Evolutionary conservation across 2,113 vertebrate species (phyloP).

Genomic region (Carlito syrichta): DNA sequence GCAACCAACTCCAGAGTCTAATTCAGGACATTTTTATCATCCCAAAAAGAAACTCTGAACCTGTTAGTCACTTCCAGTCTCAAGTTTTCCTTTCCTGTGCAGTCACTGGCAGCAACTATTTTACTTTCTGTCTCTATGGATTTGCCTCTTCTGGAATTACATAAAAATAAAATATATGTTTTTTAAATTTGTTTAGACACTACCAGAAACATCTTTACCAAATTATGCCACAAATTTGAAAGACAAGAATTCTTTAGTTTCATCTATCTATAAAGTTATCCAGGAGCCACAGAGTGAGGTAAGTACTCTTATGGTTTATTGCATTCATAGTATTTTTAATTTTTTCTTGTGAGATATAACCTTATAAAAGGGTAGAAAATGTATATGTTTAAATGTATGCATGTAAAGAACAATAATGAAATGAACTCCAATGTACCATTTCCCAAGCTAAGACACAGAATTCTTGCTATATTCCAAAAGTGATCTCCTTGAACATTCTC

Average conservation of each 20-base stretch:
- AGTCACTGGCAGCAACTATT: neutral
- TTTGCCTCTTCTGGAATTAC: slow-evolving; percentile 29
- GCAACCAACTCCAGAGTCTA: neutral
- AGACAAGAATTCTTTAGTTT: slow-evolving; percentile 92
- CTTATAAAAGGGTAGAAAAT: neutral
- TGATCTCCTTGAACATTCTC: neutral
- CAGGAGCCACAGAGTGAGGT: slow-evolving; percentile 97
- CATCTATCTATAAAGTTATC: slow-evolving; percentile 97
- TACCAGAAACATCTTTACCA: slow-evolving; percentile 93
- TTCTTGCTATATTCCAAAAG: neutral
- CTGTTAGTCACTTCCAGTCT: neutral
- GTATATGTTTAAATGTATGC: neutral
- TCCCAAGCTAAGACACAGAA: neutral
- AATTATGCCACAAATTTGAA: slow-evolving; percentile 93
- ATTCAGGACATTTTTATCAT: neutral
- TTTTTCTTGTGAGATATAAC: slow-evolving; percentile 38
- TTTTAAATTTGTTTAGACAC: slow-evolving; percentile 84
- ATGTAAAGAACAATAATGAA: slow-evolving; percentile 37
- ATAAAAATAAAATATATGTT: slow-evolving; percentile 49
- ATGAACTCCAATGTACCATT: neutral
- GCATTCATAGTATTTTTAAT: neutral
- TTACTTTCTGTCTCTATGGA: neutral
- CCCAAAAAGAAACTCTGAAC: neutral
- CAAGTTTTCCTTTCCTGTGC: neutral
- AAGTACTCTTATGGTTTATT: slow-evolving; percentile 70